These are phyloP conservation scores for Globicephala melas DNA, from an alignment of 2,113 vertebrate species.

Conservation along the genomic window DNA sequence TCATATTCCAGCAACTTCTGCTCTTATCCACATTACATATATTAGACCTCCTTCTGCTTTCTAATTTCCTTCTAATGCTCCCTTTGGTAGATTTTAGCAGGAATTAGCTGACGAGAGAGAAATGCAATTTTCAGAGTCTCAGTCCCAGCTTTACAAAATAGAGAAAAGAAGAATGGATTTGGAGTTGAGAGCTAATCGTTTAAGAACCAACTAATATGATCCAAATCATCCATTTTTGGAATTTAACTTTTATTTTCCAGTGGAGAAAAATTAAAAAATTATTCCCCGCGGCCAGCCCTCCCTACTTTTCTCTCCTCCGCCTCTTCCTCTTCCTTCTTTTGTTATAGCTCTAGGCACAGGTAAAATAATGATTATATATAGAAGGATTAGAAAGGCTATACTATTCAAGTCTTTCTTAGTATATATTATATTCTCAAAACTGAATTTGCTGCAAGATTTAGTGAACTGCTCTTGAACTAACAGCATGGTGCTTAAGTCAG, in stretches of 20 bases:
- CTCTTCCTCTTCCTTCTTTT: background rate
- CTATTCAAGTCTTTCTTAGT: background rate
- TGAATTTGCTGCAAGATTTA: background rate
- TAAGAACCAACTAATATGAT: background rate
- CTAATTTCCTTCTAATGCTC: background rate
- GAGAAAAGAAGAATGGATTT: background rate
- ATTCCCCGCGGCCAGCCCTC: fast-evolving
- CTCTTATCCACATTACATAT: background rate
- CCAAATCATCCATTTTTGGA: background rate
- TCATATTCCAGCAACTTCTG: background rate
- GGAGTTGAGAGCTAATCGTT: background rate
- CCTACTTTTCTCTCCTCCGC: fast-evolving
- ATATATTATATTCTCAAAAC: background rate
- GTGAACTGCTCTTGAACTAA: background rate
- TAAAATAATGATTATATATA: background rate
- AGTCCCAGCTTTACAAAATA: background rate
- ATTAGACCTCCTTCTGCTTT: background rate
- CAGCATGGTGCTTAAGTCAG: background rate
- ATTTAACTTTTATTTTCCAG: background rate
- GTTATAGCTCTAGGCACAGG: background rate
- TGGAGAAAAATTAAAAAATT: background rate
- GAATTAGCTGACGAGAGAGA: background rate
- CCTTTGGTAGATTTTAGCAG: background rate
- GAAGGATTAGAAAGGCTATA: background rate
- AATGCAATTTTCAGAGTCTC: background rate